Evolutionary conservation across 2,797 vertebrate species (phyloP).

Genomic region (Mus caroli): DNA sequence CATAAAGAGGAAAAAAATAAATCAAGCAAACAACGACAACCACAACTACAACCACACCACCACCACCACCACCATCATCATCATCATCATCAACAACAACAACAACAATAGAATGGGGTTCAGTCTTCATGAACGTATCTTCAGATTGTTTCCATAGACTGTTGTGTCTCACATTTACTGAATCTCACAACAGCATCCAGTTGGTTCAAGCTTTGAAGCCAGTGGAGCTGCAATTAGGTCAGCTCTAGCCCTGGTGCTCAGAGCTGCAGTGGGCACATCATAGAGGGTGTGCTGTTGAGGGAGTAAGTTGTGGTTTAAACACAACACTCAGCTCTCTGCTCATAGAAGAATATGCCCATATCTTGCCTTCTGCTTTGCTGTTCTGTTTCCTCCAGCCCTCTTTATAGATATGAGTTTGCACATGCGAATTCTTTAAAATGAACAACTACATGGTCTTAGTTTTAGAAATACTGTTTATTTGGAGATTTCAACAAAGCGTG

Average conservation of each 20-base stretch:
- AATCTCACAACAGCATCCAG: background rate
- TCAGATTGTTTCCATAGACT: background rate
- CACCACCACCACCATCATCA: too few relatives aligned
- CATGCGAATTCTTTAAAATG: background rate
- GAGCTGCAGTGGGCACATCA: background rate
- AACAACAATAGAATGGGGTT: background rate
- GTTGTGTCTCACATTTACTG: background rate
- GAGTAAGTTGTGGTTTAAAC: too few relatives aligned
- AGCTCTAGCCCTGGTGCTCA: background rate
- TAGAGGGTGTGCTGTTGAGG: background rate
- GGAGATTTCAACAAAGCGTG: background rate
- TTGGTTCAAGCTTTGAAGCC: background rate
- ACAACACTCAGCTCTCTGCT: background rate
- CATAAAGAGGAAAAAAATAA: background rate
- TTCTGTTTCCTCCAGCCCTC: background rate
- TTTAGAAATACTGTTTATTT: background rate
- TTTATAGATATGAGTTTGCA: background rate
- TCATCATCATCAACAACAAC: background rate
- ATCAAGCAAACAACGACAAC: background rate
- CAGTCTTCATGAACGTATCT: background rate
- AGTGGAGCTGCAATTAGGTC: background rate
- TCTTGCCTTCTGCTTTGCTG: background rate
- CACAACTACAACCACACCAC: too few relatives aligned
- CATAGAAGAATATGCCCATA: background rate
- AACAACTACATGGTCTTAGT: background rate